Percentiles rank a stretch among this genome's conserved stretches.
Conservation (phyloP, 1,140 invertebrate genomes). For the Pristionchus pacificus region DNA sequence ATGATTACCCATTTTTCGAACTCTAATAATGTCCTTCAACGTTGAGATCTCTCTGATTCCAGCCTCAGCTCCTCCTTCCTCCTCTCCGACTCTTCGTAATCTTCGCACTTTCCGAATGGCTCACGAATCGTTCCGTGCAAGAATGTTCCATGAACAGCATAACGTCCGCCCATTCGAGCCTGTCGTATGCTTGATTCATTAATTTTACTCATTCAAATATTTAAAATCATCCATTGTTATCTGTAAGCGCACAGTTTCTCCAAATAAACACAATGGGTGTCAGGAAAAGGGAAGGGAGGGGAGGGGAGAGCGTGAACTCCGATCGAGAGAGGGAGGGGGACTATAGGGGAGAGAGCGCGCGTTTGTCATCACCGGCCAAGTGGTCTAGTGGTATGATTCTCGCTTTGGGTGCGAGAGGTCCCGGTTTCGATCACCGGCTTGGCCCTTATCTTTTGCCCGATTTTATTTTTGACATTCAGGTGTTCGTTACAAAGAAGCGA, state of each 20-base stretch:
- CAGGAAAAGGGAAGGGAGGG: not conserved
- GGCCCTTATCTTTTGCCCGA: not conserved
- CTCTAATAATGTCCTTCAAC: no score
- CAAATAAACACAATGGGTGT: slow-evolving; percentile 1
- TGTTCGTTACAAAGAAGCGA: slow-evolving; percentile 40
- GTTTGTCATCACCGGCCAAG: not conserved
- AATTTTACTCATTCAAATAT: no score
- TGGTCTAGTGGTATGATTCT: slow-evolving; percentile 57
- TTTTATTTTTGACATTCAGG: slow-evolving; percentile 24
- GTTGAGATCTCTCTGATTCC: no score
- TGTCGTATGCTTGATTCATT: no score
- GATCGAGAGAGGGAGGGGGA: slow-evolving; percentile 2
- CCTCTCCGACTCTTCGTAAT: not conserved
- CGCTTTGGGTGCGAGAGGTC: slow-evolving; percentile 55
- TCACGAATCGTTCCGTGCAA: not conserved
- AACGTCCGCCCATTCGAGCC: not conserved
- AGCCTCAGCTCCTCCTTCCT: not conserved
- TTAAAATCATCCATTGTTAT: no score
- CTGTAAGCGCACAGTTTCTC: no score
- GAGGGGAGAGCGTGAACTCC: not conserved
- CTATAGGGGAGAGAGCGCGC: not conserved
- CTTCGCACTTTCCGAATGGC: not conserved
- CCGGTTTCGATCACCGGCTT: slow-evolving; percentile 49
- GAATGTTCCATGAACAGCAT: not conserved
- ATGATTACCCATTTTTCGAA: no score